Evolutionary conservation across 2,888 invertebrate species (phyloP).

Genomic region (Eupithecia subfuscata): DNA sequence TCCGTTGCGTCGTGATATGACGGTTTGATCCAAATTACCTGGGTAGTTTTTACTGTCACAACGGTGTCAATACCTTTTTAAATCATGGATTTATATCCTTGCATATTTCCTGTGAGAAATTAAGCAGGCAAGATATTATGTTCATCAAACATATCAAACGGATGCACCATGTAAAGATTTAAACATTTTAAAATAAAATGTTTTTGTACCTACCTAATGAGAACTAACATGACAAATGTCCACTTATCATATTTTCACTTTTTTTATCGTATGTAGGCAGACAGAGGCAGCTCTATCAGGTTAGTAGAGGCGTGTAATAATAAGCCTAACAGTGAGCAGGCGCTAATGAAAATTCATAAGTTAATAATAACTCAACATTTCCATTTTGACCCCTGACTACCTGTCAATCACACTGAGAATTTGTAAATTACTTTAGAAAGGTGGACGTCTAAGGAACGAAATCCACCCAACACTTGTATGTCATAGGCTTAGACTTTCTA

Average conservation of each 20-base stretch:
- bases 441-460: conserved; percentile 3
- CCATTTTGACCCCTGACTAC: conserved; percentile 30
- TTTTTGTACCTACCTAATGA: too few species aligned
- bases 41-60: not conserved
- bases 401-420: conserved; percentile 29
- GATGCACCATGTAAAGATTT: not conserved
- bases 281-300: not conserved
- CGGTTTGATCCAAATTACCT: not conserved
- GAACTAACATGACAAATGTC: not conserved
- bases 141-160: not conserved
- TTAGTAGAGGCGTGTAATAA: conserved; percentile 7
- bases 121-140: too few species aligned
- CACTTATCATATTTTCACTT: conserved; percentile 3
- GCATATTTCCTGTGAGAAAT: not conserved
- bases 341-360: conserved; percentile 16
- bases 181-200: not conserved
- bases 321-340: conserved; percentile 14
- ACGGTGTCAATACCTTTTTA: not conserved
- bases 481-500: conserved; percentile 5
- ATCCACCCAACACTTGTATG: not conserved
- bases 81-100: not conserved
- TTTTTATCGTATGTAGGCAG: not conserved
- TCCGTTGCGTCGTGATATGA: too few species aligned
- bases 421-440: conserved; percentile 27
- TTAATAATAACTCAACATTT: conserved; percentile 15